Evolutionary conservation across 2,797 vertebrate genomes (phyloP).

Genomic region (Argentina silus): DNA sequence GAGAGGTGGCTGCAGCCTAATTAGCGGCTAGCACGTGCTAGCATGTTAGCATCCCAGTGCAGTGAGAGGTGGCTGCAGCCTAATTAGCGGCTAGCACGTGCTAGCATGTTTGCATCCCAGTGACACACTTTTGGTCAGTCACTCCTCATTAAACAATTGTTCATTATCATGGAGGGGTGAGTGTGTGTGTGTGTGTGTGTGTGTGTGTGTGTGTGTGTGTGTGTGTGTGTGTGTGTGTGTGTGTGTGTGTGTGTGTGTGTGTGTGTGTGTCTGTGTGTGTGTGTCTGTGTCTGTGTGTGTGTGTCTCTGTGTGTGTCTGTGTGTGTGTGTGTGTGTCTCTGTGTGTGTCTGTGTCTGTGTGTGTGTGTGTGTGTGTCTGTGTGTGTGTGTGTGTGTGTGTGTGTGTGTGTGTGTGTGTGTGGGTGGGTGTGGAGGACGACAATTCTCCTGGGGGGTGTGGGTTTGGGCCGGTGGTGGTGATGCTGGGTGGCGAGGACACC

Average conservation of each 20-base stretch:
- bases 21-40: constrained; percentile 28
- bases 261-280: not conserved
- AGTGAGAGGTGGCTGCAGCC: too few species aligned
- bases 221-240: constrained; percentile 30
- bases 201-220: constrained; percentile 27
- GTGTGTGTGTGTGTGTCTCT: constrained; percentile 27
- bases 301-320: too few species aligned
- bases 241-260: constrained; percentile 45
- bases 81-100: constrained; percentile 1
- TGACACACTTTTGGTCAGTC: constrained; percentile 57
- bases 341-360: constrained; percentile 33
- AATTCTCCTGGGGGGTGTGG: constrained; percentile 45
- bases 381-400: constrained; percentile 30
- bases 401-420: constrained; percentile 28
- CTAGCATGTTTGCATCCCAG: constrained; percentile 52
- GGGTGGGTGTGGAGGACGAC: constrained; percentile 51
- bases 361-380: constrained; percentile 27
- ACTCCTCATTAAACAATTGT: constrained; percentile 48
- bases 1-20: not conserved
- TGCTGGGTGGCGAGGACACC: constrained; percentile 60
- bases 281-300: constrained; percentile 29
- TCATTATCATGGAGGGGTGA: constrained; percentile 53
- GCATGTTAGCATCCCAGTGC: constrained; percentile 51
- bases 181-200: constrained; percentile 32
- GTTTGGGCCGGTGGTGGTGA: not conserved